Conservation (phyloP, 2,888 invertebrate species). For the Tromatobia lineatoria region DNA sequence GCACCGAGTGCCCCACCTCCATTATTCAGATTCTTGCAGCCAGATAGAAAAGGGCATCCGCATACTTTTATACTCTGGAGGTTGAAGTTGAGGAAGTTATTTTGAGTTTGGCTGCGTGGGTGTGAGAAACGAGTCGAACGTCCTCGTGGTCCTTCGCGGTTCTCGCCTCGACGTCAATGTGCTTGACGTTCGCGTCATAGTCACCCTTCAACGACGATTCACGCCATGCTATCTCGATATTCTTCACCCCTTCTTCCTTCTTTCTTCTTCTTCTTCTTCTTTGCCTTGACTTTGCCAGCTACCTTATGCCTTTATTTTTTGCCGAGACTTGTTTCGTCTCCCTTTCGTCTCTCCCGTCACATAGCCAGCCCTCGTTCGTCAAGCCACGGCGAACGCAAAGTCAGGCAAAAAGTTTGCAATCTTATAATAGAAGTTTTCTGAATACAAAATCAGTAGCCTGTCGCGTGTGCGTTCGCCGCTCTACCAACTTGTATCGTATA, state of each 20-base stretch:
- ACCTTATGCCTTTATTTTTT: slow-evolving; percentile 37
- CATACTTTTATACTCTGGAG: slow-evolving; percentile 80
- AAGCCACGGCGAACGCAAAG: slow-evolving; percentile 57
- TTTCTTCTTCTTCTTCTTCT: slow-evolving; percentile 49
- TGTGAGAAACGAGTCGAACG: slow-evolving; percentile 26
- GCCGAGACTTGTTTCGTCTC: slow-evolving; percentile 40
- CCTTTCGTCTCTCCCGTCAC: slow-evolving; percentile 61
- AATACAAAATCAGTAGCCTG: slow-evolving; percentile 80
- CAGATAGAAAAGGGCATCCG: slow-evolving; percentile 81
- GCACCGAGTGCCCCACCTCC: slow-evolving; percentile 29
- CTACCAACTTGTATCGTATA: slow-evolving; percentile 77
- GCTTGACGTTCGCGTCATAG: slow-evolving; percentile 79
- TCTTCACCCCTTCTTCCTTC: slow-evolving; percentile 58
- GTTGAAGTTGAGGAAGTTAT: slow-evolving; percentile 83
- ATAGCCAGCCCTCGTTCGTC: slow-evolving; percentile 59
- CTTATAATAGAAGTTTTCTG: slow-evolving; percentile 81
- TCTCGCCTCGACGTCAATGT: slow-evolving; percentile 73
- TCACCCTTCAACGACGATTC: slow-evolving; percentile 75
- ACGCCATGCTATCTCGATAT: slow-evolving; percentile 64
- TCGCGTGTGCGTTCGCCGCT: slow-evolving; percentile 61
- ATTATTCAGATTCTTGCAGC: slow-evolving; percentile 74
- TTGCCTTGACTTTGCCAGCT: slow-evolving; percentile 30
- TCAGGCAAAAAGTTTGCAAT: slow-evolving; percentile 75
- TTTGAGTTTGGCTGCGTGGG: slow-evolving; percentile 76
- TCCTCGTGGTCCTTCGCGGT: slow-evolving; percentile 24